Conservation (phyloP, 2,888 invertebrate species). For the Abrostola triplasia region DNA sequence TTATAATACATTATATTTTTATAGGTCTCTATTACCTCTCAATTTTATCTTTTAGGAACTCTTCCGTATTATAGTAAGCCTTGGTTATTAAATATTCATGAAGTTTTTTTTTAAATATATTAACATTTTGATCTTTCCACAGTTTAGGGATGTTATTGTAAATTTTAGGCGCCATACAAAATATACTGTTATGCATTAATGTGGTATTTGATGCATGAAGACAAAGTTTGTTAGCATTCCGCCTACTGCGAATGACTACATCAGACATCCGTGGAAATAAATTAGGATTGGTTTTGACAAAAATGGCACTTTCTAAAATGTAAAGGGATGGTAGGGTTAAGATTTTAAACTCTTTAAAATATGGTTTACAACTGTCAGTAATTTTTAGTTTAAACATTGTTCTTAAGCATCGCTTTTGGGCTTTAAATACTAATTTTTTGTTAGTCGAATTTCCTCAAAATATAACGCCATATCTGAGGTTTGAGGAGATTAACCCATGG, state of each 20-base stretch:
- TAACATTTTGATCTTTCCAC: no score
- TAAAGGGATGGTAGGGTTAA: not conserved
- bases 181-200: not conserved
- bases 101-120: no score
- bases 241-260: not conserved
- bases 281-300: not conserved
- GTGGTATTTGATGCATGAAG: not conserved
- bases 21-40: no score
- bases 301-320: not conserved
- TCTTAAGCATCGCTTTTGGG: not conserved
- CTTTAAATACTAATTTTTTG: not conserved
- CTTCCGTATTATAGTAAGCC: no score
- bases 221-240: no score
- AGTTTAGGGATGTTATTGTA: no score
- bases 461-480: not conserved
- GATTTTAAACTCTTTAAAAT: not conserved
- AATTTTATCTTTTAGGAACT: no score
- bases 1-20: no score
- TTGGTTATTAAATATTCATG: no score
- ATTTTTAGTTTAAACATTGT: not conserved
- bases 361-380: not conserved
- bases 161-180: no score
- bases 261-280: constrained; percentile 1
- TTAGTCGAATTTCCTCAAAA: not conserved
- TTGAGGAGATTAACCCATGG: no score